A percentile compares a stretch with the other conserved stretches of the same genome.
These are phyloP conservation scores for Neotoma lepida DNA, from an alignment of 2,113 vertebrate species.

Conservation along the genomic window DNA sequence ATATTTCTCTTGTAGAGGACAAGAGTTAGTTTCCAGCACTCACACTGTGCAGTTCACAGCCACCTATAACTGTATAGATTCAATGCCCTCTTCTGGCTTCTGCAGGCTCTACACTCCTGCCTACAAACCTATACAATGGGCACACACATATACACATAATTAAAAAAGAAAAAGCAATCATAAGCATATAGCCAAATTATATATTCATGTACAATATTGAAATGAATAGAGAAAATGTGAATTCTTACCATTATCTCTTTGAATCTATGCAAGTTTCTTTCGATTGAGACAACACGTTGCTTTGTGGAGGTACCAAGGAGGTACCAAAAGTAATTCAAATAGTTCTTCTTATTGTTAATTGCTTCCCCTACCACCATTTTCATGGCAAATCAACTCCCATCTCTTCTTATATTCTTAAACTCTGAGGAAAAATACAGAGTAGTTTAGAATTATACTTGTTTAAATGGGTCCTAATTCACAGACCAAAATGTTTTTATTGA, in stretches of 20 bases:
- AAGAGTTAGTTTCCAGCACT: background rate
- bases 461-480: background rate
- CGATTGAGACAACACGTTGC: background rate
- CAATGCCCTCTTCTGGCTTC: background rate
- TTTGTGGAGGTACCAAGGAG: background rate
- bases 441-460: background rate
- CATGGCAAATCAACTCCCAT: background rate
- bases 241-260: background rate
- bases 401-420: background rate
- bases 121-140: background rate
- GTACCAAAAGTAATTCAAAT: conserved; percentile 2
- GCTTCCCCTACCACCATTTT: background rate
- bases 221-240: background rate
- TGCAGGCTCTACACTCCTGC: too few species aligned
- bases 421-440: background rate
- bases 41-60: background rate
- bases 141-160: background rate
- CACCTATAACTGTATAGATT: background rate
- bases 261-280: conserved; percentile 6
- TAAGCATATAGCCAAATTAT: background rate
- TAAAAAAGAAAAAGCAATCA: background rate
- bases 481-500: background rate
- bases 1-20: background rate
- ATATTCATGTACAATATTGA: background rate
- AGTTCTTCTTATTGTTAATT: conserved; percentile 22